A percentile compares a stretch with the other conserved stretches of the same genome.
Evolutionary conservation across 2,888 invertebrate genomes (phyloP).

Genomic region (Bimastos eiseni): DNA sequence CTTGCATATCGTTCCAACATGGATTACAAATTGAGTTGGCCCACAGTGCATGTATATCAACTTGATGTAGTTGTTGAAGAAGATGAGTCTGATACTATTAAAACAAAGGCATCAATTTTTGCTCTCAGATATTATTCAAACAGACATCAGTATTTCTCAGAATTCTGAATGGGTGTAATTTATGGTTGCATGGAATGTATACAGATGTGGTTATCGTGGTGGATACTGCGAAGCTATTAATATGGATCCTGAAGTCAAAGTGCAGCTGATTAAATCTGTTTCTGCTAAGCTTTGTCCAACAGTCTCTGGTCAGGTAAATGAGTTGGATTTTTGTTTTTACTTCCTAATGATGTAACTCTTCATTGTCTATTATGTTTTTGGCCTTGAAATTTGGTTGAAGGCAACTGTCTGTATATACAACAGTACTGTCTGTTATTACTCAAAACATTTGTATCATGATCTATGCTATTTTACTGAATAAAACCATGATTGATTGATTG

Average conservation of each 20-base stretch:
- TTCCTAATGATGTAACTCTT: neutral
- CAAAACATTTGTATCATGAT: too few species aligned
- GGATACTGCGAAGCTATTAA: slow-evolving; percentile 92
- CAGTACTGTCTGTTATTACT: too few species aligned
- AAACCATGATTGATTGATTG: too few species aligned
- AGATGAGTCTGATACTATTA: neutral
- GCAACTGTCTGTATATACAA: neutral
- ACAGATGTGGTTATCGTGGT: slow-evolving; percentile 90
- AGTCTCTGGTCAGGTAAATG: slow-evolving; percentile 76
- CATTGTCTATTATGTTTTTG: neutral
- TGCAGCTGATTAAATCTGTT: slow-evolving; percentile 82
- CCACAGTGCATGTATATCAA: neutral
- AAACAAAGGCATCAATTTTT: too few species aligned
- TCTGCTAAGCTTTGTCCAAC: slow-evolving; percentile 93
- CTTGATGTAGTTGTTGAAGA: too few species aligned
- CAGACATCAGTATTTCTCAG: neutral
- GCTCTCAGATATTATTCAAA: neutral
- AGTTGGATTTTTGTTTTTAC: neutral
- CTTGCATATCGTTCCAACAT: neutral
- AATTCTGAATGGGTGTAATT: neutral
- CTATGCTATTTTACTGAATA: too few species aligned
- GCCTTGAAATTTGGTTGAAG: neutral
- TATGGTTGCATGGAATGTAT: neutral
- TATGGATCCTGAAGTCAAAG: slow-evolving; percentile 80
- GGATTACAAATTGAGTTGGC: neutral